These are phyloP conservation scores for Dipodomys ordii DNA, from an alignment of 2,113 vertebrate species.

Conservation along the genomic window DNA sequence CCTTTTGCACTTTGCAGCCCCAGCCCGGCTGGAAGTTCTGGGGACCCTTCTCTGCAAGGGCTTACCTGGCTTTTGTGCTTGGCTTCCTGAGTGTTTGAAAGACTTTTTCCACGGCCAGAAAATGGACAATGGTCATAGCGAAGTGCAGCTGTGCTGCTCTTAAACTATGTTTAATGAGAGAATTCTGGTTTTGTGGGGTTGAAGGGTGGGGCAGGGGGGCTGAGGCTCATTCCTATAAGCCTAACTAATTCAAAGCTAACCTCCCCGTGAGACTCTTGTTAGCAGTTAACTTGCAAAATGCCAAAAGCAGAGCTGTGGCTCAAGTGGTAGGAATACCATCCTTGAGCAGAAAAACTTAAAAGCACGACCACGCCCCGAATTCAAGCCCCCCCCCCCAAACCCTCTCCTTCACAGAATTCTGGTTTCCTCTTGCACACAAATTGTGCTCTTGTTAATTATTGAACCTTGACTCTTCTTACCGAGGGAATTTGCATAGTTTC, in stretches of 20 bases:
- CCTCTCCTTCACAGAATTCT: slow-evolving; percentile 26
- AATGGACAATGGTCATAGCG: background rate
- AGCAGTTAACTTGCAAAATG: too few relatives aligned
- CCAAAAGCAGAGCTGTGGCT: too few relatives aligned
- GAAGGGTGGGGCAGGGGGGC: too few relatives aligned
- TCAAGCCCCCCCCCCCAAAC: too few relatives aligned
- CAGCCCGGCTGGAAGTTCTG: background rate
- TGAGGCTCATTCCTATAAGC: too few relatives aligned
- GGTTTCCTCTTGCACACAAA: background rate
- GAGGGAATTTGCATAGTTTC: slow-evolving; percentile 19
- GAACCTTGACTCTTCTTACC: slow-evolving; percentile 21
- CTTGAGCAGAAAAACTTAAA: too few relatives aligned
- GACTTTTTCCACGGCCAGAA: background rate
- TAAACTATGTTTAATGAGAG: slow-evolving; percentile 1
- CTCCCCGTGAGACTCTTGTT: too few relatives aligned
- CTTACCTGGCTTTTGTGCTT: background rate
- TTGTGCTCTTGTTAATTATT: slow-evolving; percentile 39
- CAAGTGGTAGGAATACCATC: too few relatives aligned
- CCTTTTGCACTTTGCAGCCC: too few relatives aligned
- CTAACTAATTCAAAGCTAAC: too few relatives aligned
- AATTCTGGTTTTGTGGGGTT: background rate
- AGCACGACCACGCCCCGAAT: too few relatives aligned
- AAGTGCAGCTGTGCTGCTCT: slow-evolving; percentile 26
- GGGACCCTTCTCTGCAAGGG: background rate
- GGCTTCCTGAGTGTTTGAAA: background rate